phyloP scores from a whole-genome alignment of 2,888 invertebrate species.

The Meta bourneti region DNA sequence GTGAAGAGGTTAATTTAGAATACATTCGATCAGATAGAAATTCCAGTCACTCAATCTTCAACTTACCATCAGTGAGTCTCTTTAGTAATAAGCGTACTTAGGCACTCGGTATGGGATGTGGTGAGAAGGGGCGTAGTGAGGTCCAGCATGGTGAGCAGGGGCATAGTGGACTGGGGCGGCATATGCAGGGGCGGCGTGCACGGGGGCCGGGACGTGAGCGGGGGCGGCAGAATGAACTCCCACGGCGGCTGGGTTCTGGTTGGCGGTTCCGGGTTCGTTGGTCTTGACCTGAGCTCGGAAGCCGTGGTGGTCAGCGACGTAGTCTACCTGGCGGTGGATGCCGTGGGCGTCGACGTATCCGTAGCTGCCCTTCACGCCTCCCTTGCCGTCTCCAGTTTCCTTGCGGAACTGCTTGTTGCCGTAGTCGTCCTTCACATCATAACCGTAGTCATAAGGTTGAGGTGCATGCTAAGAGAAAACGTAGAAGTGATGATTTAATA shows the following conservation, averaged over 20 bases:
- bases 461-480: conserved; percentile 45
- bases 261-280: conserved; percentile 76
- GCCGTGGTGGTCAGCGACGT: conserved; percentile 76
- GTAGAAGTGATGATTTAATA: neutral
- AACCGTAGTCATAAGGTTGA: conserved; percentile 75
- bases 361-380: conserved; percentile 74
- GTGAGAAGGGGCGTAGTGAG: conserved; percentile 66
- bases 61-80: too few species aligned
- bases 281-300: conserved; percentile 76
- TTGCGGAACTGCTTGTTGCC: conserved; percentile 76
- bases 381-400: conserved; percentile 73
- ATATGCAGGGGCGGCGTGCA: conserved; percentile 24
- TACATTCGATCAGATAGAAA: too few species aligned
- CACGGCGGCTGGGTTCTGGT: conserved; percentile 74
- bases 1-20: too few species aligned
- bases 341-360: conserved; percentile 76
- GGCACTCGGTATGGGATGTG: conserved; percentile 50
- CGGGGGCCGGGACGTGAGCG: conserved; percentile 38
- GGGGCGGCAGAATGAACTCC: conserved; percentile 70
- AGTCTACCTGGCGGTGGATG: conserved; percentile 74
- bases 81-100: conserved; percentile 65
- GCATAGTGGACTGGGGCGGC: conserved; percentile 52
- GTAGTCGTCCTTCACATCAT: conserved; percentile 75
- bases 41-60: too few species aligned
- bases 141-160: conserved; percentile 51